A percentile compares a stretch with the other conserved stretches of the same genome.
These are phyloP conservation scores for Tetramorium simillimum DNA, from an alignment of 1,140 invertebrate genomes.

Conservation along the genomic window DNA sequence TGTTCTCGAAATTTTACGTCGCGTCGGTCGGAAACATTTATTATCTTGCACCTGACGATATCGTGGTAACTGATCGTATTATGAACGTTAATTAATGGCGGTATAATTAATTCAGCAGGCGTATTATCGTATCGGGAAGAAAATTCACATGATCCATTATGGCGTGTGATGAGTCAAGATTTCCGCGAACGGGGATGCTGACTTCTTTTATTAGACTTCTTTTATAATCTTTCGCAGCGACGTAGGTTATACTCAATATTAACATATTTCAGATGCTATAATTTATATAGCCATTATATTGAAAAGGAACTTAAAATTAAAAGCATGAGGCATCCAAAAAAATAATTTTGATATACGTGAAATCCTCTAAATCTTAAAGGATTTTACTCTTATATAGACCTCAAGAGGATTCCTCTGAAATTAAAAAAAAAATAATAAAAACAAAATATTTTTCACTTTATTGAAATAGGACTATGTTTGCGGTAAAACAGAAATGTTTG, in stretches of 20 bases:
- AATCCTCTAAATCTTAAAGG: no score
- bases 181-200: constrained; percentile 36
- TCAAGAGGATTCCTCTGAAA: no score
- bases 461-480: no score
- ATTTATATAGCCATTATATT: not conserved
- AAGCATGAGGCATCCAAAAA: not conserved
- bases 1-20: not conserved
- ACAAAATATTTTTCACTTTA: no score
- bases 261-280: not conserved
- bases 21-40: not conserved
- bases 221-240: constrained; percentile 55
- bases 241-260: constrained; percentile 60
- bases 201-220: constrained; percentile 68
- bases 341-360: no score
- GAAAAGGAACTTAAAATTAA: not conserved
- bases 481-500: no score
- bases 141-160: constrained; percentile 13
- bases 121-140: constrained; percentile 27
- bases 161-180: constrained; percentile 23
- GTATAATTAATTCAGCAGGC: constrained; percentile 22
- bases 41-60: constrained; percentile 5
- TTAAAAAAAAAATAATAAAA: no score
- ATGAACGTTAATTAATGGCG: constrained; percentile 24
- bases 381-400: no score
- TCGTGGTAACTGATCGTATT: not conserved